phyloP scores from a whole-genome alignment of 2,888 invertebrate genomes.

The Notocelia uddmanniana region DNA sequence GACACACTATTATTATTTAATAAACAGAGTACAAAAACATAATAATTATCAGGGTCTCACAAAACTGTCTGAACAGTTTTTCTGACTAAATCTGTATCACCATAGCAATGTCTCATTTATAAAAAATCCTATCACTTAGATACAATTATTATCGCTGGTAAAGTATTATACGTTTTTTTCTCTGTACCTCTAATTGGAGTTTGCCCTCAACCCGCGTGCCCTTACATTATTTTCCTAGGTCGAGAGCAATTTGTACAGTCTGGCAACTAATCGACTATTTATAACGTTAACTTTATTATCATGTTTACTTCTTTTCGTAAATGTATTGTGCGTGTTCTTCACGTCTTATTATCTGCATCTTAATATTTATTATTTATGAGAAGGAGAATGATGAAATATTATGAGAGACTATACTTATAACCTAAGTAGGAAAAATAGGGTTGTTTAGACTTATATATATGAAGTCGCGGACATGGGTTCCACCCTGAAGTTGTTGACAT shows the following conservation, averaged over 20 bases:
- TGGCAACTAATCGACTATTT: constrained; percentile 19
- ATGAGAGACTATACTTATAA: no score
- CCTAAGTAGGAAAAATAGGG: no score
- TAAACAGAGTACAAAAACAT: no score
- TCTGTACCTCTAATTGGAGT: neutral
- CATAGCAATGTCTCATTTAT: neutral
- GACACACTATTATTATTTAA: no score
- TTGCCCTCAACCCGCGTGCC: constrained; percentile 10
- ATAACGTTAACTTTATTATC: constrained; percentile 7
- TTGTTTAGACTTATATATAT: no score
- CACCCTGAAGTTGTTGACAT: no score
- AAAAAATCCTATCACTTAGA: neutral
- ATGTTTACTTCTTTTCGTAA: neutral
- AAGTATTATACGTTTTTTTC: constrained; percentile 3
- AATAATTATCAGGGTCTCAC: no score
- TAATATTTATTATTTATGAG: neutral
- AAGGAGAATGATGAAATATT: neutral
- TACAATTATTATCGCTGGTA: neutral
- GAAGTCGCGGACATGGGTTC: no score
- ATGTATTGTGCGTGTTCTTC: constrained; percentile 4
- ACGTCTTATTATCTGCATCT: neutral
- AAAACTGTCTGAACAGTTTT: no score
- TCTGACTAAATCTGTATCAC: no score
- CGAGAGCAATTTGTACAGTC: constrained; percentile 20
- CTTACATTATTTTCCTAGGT: constrained; percentile 6